Conservation (phyloP, 2,113 vertebrate species). For the Coreoperca whiteheadi region DNA sequence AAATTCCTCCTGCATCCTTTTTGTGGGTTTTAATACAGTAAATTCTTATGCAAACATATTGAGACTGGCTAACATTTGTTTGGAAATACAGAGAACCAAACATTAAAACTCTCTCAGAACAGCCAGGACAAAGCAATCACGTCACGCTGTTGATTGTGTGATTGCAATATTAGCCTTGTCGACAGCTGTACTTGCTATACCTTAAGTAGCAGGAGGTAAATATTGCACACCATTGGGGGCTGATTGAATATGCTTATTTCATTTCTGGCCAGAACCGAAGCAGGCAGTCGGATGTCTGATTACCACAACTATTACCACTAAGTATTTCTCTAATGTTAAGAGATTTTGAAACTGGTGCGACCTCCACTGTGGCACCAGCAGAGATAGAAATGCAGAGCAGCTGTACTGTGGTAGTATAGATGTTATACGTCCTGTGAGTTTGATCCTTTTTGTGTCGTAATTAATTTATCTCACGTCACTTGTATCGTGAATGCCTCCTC, state of each 20-base stretch:
- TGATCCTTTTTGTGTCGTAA: slow-evolving; percentile 45
- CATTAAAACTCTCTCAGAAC: slow-evolving; percentile 27
- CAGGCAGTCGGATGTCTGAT: slow-evolving; percentile 55
- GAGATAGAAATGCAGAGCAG: slow-evolving; percentile 46
- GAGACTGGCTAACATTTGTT: neutral
- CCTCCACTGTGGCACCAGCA: slow-evolving; percentile 20
- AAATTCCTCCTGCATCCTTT: neutral
- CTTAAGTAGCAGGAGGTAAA: slow-evolving; percentile 66
- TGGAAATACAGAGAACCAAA: slow-evolving; percentile 26
- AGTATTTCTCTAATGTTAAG: slow-evolving; percentile 4
- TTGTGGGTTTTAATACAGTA: neutral
- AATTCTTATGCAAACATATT: neutral
- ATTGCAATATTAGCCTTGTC: slow-evolving; percentile 57
- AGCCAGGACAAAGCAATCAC: slow-evolving; percentile 49
- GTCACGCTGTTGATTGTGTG: slow-evolving; percentile 58
- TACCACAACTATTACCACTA: slow-evolving; percentile 42
- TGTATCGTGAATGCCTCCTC: slow-evolving; percentile 48
- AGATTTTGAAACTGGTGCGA: slow-evolving; percentile 2
- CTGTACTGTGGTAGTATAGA: slow-evolving; percentile 14
- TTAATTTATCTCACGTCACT: slow-evolving; percentile 64
- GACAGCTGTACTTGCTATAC: slow-evolving; percentile 57
- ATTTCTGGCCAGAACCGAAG: slow-evolving; percentile 48
- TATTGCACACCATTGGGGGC: slow-evolving; percentile 62
- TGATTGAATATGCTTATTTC: slow-evolving; percentile 73
- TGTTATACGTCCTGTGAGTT: slow-evolving; percentile 34